Evolutionary conservation across 2,888 invertebrate genomes (phyloP), one percentile per base, ranked within the genome.

Genomic region (Stegophylla sp.): DNA sequence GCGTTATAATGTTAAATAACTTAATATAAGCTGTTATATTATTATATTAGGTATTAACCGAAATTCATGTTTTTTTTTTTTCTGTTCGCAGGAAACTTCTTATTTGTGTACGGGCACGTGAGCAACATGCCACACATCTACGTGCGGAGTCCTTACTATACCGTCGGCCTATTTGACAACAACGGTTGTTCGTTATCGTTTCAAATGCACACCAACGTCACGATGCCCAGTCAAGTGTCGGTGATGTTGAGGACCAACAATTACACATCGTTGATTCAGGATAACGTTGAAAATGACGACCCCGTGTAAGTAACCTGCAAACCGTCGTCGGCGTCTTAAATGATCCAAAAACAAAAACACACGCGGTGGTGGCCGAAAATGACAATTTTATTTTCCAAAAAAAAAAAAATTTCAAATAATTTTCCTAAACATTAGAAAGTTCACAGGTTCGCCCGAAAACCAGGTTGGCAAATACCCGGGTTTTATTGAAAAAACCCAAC

Each of bases 161-260:
- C 59, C 1, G 23, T n/a, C 12, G 71, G 79, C 13, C 48, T 79
- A n/a, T 79, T 79, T n/a, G 79, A 79, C 9, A 79, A 79, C 48
- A 79, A 34, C 61, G 48, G 79, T n/a, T 79, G 79, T 71, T 79
- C 79, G 17, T 41, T 79, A 45, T 79, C 79, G 23, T 79, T 79
- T 71, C 61, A 79, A 71, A 79, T 79, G 79, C 79, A 79, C 53
- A 79, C 79, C 59, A 79, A 79, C 61, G 71, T 79, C 12, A 41
- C 71, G 20, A 13, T 63, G 12, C 79, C 79, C 23, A 79, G 66
- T 41, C 59, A 71, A 51, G 71, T 79, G 34, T 79, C 79, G 10
- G 61, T 79, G 61, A 71, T 79, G 69, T 34, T 69, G 10, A 59
- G 59, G 61, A 51, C 79, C 4, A 61, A 71, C 5, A 79, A 79